Evolutionary conservation across 2,797 vertebrate species (phyloP).

Genomic region (Schizopygopsis malacanthus): DNA sequence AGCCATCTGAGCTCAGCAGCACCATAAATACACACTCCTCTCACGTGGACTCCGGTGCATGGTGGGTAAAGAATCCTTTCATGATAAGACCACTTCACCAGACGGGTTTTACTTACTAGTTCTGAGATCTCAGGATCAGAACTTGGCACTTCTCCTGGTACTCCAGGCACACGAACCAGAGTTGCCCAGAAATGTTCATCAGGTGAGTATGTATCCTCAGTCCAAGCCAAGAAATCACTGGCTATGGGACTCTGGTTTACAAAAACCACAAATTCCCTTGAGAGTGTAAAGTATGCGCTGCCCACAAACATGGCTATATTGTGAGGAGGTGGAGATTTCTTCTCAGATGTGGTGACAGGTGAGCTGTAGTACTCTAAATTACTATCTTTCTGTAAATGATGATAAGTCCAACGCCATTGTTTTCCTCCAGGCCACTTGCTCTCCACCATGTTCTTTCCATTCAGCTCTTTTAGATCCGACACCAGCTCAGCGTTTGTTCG

Average conservation of each 20-base stretch:
- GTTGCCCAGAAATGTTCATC: slow-evolving; percentile 95
- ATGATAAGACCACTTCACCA: slow-evolving; percentile 90
- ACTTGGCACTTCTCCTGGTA: slow-evolving; percentile 82
- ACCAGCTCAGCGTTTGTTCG: slow-evolving; percentile 86
- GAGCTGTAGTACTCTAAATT: slow-evolving; percentile 78
- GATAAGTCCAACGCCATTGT: slow-evolving; percentile 82
- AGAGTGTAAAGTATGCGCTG: slow-evolving; percentile 90
- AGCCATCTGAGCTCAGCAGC: slow-evolving; percentile 90
- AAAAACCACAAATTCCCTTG: slow-evolving; percentile 79
- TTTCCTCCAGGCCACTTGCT: slow-evolving; percentile 83
- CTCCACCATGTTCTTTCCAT: slow-evolving; percentile 88
- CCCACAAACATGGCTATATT: slow-evolving; percentile 86
- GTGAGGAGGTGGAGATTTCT: slow-evolving; percentile 81
- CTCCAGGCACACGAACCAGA: slow-evolving; percentile 82
- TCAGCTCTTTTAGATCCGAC: slow-evolving; percentile 80
- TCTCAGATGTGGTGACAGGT: slow-evolving; percentile 77
- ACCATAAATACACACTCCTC: slow-evolving; percentile 90
- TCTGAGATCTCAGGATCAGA: slow-evolving; percentile 83
- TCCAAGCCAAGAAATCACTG: slow-evolving; percentile 88
- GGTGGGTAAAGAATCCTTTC: slow-evolving; percentile 85
- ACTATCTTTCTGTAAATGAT: slow-evolving; percentile 78
- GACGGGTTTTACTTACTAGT: slow-evolving; percentile 86
- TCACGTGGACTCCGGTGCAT: slow-evolving; percentile 85
- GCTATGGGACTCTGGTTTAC: slow-evolving; percentile 74
- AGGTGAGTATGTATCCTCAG: slow-evolving; percentile 88